Evolutionary conservation across 2,888 invertebrate genomes (phyloP).

Genomic region (Parasteatoda lunata): DNA sequence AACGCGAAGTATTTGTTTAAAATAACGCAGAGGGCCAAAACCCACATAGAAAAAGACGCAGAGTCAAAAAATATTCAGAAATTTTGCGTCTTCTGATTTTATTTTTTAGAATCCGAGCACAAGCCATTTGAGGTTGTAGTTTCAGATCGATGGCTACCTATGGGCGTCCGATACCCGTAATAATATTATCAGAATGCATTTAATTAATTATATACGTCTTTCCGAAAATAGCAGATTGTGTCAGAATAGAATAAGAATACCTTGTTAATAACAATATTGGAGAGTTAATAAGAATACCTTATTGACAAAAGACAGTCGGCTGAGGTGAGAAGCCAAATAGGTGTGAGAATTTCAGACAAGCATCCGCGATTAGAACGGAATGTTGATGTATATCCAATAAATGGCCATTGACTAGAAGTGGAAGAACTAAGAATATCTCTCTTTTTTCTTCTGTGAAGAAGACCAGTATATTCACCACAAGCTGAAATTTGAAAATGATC

Average conservation of each 20-base stretch:
- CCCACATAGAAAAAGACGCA: too few species aligned
- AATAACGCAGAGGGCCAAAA: too few species aligned
- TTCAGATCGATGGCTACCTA: too few species aligned
- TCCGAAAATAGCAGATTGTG: too few species aligned
- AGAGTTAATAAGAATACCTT: slow-evolving; percentile 32
- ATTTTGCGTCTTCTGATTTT: too few species aligned
- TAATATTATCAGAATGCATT: too few species aligned
- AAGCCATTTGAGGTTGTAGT: too few species aligned
- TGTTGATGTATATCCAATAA: slow-evolving; percentile 63
- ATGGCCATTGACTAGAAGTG: slow-evolving; percentile 61
- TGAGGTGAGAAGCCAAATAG: slow-evolving; percentile 69
- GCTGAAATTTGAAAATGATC: slow-evolving; percentile 35
- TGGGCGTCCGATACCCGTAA: too few species aligned
- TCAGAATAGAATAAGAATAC: neutral
- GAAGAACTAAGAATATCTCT: slow-evolving; percentile 21
- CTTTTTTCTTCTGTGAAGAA: slow-evolving; percentile 52
- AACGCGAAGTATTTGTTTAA: too few species aligned
- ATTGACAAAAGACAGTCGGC: slow-evolving; percentile 67
- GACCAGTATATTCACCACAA: slow-evolving; percentile 56
- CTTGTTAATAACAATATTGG: neutral
- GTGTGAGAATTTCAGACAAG: slow-evolving; percentile 66
- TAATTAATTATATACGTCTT: too few species aligned
- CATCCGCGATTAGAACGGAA: slow-evolving; percentile 53
- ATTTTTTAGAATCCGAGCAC: too few species aligned
- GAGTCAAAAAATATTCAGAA: too few species aligned